A percentile compares a stretch with the other conserved stretches of the same genome.
Evolutionary conservation across 1,140 invertebrate genomes (phyloP).

Genomic region (Episyrphus balteatus): DNA sequence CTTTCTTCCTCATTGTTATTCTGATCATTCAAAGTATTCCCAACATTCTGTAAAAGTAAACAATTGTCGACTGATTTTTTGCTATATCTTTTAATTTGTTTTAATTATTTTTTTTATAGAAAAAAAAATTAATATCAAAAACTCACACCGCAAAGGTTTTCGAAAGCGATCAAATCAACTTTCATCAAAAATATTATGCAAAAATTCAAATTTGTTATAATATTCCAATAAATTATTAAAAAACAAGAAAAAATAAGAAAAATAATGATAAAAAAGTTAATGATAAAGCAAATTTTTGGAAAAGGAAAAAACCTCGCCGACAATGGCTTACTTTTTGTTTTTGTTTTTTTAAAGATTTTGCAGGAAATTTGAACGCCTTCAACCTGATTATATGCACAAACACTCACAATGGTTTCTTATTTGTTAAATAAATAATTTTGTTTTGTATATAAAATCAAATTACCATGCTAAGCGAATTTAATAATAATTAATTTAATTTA

Average conservation of each 20-base stretch:
- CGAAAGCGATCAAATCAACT: too few species aligned
- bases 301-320: constrained; percentile 20
- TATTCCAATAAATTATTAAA: neutral
- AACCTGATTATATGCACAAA: too few species aligned
- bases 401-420: neutral
- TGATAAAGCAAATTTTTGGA: neutral
- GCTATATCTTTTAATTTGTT: constrained; percentile 7
- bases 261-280: neutral
- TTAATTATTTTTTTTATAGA: constrained; percentile 1
- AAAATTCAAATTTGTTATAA: neutral
- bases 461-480: neutral
- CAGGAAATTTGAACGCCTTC: neutral
- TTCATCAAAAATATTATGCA: constrained; percentile 1
- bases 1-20: neutral
- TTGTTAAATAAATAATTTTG: constrained; percentile 1
- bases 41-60: constrained; percentile 38
- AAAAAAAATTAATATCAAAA: neutral
- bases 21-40: constrained; percentile 2
- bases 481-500: neutral
- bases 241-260: neutral
- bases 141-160: too few species aligned
- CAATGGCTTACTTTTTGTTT: constrained; percentile 31
- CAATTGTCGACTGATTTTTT: constrained; percentile 38
- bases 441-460: neutral
- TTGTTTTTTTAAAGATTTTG: neutral